Evolutionary conservation across 2,113 vertebrate genomes (phyloP), one percentile per base, ranked within the genome.

Genomic region (Phodopus roborovskii): DNA sequence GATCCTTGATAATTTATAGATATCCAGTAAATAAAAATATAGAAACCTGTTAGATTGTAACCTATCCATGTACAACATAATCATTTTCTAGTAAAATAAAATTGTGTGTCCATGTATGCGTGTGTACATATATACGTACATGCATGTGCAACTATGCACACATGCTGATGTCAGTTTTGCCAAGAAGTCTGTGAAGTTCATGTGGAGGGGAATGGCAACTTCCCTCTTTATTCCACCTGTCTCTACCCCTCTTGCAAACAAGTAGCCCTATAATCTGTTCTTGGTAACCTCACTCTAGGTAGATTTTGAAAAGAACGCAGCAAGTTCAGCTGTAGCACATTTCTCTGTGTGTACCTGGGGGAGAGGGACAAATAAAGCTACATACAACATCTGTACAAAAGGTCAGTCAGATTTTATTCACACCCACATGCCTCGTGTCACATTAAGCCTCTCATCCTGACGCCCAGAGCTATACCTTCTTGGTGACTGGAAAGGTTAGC

Each of bases 291-390:
- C 96, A 58, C 95, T 88, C 94, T 98, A 98, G 98, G 98, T 97
- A 98, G 89, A 97, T 96, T 98, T 97, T 98, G 96, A 98, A 97
- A 98, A 98, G 92, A 95, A 97, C 89, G 93, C 94, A 92, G 62
- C 64, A 96, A 96, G 7, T 53, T 91, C 64, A 81, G 1, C 16
- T 94, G 83, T n/a, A 81, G 56, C 60, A 85, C 13, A 48, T 90
- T 93, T 97, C 75, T 90, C 64, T 91, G 87, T 75, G 96, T 92
- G 87, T 98, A 94, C 13, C 96, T 13, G 28, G 92, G 94, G 88
- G 93, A 96, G 94, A 94, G 94, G 91, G 79, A 97, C 74, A 96
- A 96, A 97, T 94, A 94, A 96, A 96, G 91, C 94, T 95, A 94
- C 85, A 78, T 0, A 4, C 88, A 97, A 98, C 97, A 96, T 88